These are phyloP conservation scores for Cheumatopsyche charites DNA, from an alignment of 1,140 invertebrate genomes.

Conservation along the genomic window DNA sequence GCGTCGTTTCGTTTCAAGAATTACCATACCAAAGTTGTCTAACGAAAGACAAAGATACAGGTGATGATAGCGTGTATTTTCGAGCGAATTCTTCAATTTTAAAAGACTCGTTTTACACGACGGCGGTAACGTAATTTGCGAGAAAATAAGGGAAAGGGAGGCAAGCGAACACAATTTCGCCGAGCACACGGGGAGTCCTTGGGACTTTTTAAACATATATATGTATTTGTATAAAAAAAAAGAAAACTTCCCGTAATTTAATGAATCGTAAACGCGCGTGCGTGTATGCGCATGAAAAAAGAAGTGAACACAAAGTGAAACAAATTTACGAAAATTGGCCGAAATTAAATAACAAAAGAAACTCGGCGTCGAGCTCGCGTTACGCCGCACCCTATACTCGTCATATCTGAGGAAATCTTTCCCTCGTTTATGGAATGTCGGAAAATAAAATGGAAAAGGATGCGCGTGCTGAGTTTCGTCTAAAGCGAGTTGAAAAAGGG, in stretches of 20 bases:
- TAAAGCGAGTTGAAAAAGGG: too few species aligned
- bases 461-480: too few species aligned
- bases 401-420: too few species aligned
- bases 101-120: background rate
- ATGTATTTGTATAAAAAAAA: too few species aligned
- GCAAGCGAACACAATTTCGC: constrained; percentile 5
- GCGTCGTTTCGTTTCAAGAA: background rate
- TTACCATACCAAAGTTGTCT: constrained; percentile 3
- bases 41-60: background rate
- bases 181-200: constrained; percentile 13
- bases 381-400: background rate
- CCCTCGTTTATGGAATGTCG: background rate
- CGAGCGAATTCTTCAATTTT: constrained; percentile 15
- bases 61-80: constrained; percentile 14
- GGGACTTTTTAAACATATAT: constrained; percentile 2
- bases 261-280: background rate
- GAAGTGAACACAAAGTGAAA: background rate
- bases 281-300: background rate
- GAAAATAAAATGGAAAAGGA: too few species aligned
- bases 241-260: constrained; percentile 6
- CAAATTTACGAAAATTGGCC: background rate
- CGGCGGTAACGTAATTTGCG: constrained; percentile 9
- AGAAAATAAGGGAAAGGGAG: background rate
- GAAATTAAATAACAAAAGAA: constrained; percentile 10
- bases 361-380: too few species aligned